Conservation (phyloP, 2,888 invertebrate genomes). For the Caenorhabditis angaria region DNA sequence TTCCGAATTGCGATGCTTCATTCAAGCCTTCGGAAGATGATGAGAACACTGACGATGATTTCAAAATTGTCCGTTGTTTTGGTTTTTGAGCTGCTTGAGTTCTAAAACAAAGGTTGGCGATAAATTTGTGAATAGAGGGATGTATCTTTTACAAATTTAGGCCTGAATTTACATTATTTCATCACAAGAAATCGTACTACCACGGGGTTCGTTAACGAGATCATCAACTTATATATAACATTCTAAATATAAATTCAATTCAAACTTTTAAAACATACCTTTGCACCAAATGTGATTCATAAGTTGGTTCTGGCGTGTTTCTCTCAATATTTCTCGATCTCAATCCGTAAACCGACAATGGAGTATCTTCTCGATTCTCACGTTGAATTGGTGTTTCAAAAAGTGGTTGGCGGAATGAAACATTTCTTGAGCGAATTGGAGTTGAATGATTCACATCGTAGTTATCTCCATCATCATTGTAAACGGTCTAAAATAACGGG, state of each 20-base stretch:
- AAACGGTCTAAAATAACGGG: not conserved
- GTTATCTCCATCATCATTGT: not conserved
- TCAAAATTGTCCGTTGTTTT: not conserved
- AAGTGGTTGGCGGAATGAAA: not conserved
- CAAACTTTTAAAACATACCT: not conserved
- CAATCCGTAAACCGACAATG: slow-evolving; percentile 25
- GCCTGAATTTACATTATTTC: no score
- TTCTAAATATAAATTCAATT: no score
- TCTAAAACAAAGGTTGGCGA: slow-evolving; percentile 1
- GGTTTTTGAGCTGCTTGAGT: not conserved
- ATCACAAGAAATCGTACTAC: no score
- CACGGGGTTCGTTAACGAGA: no score
- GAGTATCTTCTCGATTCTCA: slow-evolving; percentile 10
- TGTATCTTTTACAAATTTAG: no score
- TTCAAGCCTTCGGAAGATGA: not conserved
- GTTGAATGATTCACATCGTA: not conserved
- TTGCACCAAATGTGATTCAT: slow-evolving; percentile 10
- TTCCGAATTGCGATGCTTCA: no score
- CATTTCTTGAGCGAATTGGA: not conserved
- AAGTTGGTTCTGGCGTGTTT: slow-evolving; percentile 34
- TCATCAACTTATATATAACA: no score
- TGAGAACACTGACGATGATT: not conserved
- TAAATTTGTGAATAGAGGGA: not conserved
- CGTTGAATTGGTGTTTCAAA: not conserved
- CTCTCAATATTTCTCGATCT: slow-evolving; percentile 13